Percentiles rank a stretch among this genome's conserved stretches.
Evolutionary conservation across 2,113 vertebrate genomes (phyloP).

Genomic region (Ctenomys sociabilis): DNA sequence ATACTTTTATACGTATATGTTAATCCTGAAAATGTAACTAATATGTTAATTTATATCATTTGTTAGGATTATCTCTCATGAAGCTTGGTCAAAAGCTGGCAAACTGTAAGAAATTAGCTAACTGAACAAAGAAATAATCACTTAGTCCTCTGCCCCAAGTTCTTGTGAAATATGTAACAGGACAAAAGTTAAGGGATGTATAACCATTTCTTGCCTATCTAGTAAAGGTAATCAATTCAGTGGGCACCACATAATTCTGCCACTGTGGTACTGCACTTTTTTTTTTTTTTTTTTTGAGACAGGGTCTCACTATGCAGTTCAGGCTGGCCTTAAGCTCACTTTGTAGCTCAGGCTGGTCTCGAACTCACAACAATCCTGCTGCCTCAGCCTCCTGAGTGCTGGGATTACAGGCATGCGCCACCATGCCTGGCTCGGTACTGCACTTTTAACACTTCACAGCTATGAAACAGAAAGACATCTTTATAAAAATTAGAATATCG

Average conservation of each 20-base stretch:
- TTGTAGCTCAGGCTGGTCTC: no score
- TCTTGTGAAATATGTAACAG: constrained; percentile 20
- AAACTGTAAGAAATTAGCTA: constrained; percentile 24
- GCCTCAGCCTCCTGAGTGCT: no score
- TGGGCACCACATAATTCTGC: background rate
- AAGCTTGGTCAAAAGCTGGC: constrained; percentile 65
- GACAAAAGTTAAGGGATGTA: background rate
- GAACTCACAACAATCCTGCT: no score
- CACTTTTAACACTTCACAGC: background rate
- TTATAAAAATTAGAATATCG: background rate
- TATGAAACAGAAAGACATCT: background rate
- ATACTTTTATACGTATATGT: background rate
- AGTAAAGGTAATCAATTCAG: constrained; percentile 8
- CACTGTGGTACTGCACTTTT: background rate
- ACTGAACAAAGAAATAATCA: constrained; percentile 21
- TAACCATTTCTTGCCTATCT: background rate
- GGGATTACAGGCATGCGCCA: no score
- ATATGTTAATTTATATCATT: background rate
- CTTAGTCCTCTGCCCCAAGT: background rate
- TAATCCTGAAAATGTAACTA: background rate
- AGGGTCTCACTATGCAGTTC: no score
- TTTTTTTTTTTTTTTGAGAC: no score
- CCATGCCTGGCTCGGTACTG: no score
- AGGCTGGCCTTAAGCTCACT: no score
- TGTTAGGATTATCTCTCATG: constrained; percentile 35